phyloP scores from a whole-genome alignment of 2,113 vertebrate genomes.

The Dromaius novaehollandiae region DNA sequence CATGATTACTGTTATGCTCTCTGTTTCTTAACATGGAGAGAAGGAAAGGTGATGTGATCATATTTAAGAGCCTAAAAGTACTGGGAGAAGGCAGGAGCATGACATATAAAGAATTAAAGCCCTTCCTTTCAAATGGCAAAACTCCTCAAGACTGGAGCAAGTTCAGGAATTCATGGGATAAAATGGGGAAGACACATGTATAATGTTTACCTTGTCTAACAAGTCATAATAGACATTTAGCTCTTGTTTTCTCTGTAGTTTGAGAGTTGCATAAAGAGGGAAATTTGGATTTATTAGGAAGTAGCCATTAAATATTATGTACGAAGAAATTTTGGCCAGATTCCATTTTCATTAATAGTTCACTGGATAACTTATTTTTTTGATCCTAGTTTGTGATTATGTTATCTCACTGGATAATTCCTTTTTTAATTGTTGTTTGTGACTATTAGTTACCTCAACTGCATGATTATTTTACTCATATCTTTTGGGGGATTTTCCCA shows the following conservation, averaged over 20 bases:
- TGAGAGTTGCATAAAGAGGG: background rate
- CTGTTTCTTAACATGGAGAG: background rate
- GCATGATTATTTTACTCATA: background rate
- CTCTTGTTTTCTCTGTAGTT: background rate
- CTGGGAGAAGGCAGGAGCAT: background rate
- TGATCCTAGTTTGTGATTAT: background rate
- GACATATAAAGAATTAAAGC: background rate
- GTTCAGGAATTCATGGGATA: background rate
- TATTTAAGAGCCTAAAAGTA: background rate
- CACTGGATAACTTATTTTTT: background rate
- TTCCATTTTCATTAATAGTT: background rate
- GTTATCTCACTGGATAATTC: background rate
- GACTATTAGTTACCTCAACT: background rate
- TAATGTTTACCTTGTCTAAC: background rate
- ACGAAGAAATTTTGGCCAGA: background rate
- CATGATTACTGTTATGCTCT: background rate
- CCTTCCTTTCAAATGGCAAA: background rate
- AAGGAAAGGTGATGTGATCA: background rate
- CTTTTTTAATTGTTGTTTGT: background rate
- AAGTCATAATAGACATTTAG: background rate
- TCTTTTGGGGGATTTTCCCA: accelerated
- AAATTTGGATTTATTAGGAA: background rate
- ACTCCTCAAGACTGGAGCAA: background rate
- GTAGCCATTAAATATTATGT: background rate
- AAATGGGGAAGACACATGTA: background rate